phyloP scores from a whole-genome alignment of 1,140 invertebrate genomes.

The Ganaspis sp. region DNA sequence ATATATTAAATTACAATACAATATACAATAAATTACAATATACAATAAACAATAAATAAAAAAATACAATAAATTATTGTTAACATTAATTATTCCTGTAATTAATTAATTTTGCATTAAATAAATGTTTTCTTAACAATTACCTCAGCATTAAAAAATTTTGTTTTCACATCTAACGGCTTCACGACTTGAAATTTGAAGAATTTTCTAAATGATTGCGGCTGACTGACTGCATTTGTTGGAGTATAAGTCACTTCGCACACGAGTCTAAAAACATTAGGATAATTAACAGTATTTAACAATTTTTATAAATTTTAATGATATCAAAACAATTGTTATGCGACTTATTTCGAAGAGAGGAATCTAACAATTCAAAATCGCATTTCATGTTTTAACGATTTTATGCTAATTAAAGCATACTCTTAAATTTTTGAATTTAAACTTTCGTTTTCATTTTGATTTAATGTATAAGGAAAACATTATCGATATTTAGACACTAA shows the following conservation, averaged over 20 bases:
- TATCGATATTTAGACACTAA: too few species aligned
- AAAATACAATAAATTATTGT: not conserved
- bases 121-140: conserved; percentile 30
- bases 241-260: conserved; percentile 94
- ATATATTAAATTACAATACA: too few species aligned
- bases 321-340: too few species aligned
- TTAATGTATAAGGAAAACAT: too few species aligned
- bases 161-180: conserved; percentile 98
- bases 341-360: too few species aligned
- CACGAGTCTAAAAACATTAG: conserved; percentile 83
- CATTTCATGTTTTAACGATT: too few species aligned
- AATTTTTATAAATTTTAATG: not conserved
- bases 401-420: conserved; percentile 34
- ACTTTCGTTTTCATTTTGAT: too few species aligned
- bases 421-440: conserved; percentile 33
- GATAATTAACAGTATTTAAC: not conserved
- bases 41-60: too few species aligned
- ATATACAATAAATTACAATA: too few species aligned
- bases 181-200: conserved; percentile 99
- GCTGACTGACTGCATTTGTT: conserved; percentile 80
- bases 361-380: too few species aligned
- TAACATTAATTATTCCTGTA: too few species aligned
- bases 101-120: too few species aligned
- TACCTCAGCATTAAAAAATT: conserved; percentile 97
- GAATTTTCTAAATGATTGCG: conserved; percentile 93